phyloP scores from a whole-genome alignment of 2,113 vertebrate genomes.

The Tonatia bakeri region DNA sequence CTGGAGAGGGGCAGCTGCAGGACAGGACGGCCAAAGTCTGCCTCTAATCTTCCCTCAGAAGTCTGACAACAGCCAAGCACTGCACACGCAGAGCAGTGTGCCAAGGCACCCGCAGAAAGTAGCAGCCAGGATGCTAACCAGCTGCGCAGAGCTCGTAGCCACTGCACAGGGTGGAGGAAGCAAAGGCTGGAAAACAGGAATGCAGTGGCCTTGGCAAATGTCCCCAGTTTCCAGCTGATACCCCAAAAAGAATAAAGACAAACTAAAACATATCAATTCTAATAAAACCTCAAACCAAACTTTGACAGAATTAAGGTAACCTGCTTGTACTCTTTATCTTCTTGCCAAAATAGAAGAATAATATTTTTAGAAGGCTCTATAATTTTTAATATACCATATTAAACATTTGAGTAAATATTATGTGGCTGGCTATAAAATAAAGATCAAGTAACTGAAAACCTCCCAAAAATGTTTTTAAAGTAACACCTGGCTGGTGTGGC shows the following conservation, averaged over 20 bases:
- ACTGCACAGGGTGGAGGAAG: background rate
- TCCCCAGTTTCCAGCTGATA: background rate
- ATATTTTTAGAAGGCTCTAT: background rate
- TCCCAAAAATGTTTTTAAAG: background rate
- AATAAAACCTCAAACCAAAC: slow-evolving; percentile 34
- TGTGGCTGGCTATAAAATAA: background rate
- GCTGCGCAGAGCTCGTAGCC: background rate
- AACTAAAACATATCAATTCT: slow-evolving; percentile 11
- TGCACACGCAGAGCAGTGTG: background rate
- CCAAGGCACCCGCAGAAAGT: slow-evolving; percentile 43
- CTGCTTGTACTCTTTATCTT: background rate
- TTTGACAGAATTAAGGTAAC: background rate
- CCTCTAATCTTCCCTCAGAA: slow-evolving; percentile 20
- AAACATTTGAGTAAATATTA: background rate
- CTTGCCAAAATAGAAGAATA: background rate
- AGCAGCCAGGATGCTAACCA: slow-evolving; percentile 45
- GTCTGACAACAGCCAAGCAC: slow-evolving; percentile 40
- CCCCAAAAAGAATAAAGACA: background rate
- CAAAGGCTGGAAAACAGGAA: background rate
- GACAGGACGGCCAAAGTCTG: background rate
- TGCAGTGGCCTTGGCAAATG: background rate
- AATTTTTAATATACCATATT: background rate
- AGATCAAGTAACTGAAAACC: background rate
- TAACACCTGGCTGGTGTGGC: background rate
- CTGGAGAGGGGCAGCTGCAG: background rate